Percentiles rank a stretch among this genome's conserved stretches.
phyloP scores from a whole-genome alignment of 2,797 vertebrate genomes.

The Pipistrellus pipistrellus region DNA sequence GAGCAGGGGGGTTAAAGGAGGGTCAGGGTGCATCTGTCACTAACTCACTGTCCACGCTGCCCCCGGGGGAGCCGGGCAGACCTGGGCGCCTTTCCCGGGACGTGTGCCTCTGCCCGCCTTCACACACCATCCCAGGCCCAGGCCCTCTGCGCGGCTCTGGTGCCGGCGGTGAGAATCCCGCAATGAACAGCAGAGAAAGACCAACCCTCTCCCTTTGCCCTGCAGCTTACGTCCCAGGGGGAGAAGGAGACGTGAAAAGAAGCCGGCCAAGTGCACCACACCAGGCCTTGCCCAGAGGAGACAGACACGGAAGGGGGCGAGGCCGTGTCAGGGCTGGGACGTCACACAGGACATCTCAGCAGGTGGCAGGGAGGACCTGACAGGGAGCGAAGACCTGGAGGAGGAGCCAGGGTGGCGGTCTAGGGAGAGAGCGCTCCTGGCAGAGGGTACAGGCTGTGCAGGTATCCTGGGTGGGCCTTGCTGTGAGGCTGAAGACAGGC shows the following conservation, averaged over 20 bases:
- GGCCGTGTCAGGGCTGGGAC: background rate
- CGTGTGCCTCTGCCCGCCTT: fast-evolving
- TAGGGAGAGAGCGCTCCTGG: background rate
- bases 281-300: fast-evolving
- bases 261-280: background rate
- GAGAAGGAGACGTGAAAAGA: background rate
- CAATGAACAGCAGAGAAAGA: background rate
- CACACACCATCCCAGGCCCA: too few species aligned
- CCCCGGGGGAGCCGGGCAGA: background rate
- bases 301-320: background rate
- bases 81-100: background rate
- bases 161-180: too few species aligned
- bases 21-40: slow-evolving; percentile 16
- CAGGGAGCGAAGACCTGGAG: background rate
- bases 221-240: background rate
- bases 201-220: background rate
- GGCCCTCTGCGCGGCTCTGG: too few species aligned
- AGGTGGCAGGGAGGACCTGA: background rate
- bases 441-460: background rate
- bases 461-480: background rate
- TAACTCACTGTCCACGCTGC: background rate
- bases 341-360: background rate
- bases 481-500: background rate
- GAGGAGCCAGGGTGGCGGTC: background rate
- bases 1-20: background rate